These are phyloP conservation scores for Dendrolimus kikuchii DNA, from an alignment of 1,140 invertebrate species.

Conservation along the genomic window DNA sequence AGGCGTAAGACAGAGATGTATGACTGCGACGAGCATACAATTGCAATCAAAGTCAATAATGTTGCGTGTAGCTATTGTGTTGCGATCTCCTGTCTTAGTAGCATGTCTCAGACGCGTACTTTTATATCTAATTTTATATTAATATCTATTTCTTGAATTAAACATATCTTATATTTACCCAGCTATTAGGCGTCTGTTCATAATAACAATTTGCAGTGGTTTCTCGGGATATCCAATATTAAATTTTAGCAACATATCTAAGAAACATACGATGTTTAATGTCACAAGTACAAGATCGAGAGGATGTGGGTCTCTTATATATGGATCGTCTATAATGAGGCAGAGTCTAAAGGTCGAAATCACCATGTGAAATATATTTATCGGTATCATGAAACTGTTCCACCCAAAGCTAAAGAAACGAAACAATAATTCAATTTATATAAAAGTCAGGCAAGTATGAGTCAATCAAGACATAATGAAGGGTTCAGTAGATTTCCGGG, in stretches of 20 bases:
- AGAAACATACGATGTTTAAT: slow-evolving; percentile 11
- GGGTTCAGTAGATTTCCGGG: no score
- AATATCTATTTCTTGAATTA: no score
- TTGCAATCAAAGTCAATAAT: no score
- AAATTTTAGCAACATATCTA: slow-evolving; percentile 19
- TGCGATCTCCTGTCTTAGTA: no score
- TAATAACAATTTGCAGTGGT: slow-evolving; percentile 4
- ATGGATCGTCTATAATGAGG: slow-evolving; percentile 11
- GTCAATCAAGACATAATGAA: no score
- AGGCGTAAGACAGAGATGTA: no score
- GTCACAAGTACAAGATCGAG: slow-evolving; percentile 12
- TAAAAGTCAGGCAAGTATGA: no score
- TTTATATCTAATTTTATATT: no score
- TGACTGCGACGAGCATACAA: no score
- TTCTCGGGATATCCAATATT: slow-evolving; percentile 18
- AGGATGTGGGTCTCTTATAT: not conserved
- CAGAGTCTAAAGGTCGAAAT: slow-evolving; percentile 14
- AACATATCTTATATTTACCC: slow-evolving; percentile 14
- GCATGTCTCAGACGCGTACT: no score
- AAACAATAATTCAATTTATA: no score
- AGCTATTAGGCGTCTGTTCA: slow-evolving; percentile 14
- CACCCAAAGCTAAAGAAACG: slow-evolving; percentile 19
- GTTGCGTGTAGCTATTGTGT: no score
- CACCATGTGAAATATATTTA: slow-evolving; percentile 19
- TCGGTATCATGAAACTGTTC: slow-evolving; percentile 17